Conservation (phyloP, 2,888 invertebrate genomes). For the Apomyelois bistriatella region DNA sequence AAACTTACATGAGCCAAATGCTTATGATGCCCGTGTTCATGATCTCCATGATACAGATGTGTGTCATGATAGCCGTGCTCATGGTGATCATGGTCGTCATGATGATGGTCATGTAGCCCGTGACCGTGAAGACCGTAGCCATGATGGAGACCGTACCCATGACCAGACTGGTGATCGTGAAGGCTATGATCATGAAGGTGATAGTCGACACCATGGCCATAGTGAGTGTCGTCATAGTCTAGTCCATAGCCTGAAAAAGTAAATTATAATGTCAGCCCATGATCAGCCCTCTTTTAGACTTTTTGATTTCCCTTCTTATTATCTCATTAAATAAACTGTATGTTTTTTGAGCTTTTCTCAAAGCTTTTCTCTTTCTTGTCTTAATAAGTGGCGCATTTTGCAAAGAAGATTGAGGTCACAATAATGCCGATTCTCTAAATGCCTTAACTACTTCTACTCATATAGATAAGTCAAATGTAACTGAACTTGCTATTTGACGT, state of each 20-base stretch:
- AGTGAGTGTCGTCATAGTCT: constrained; percentile 58
- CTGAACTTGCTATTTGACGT: no score
- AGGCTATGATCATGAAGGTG: constrained; percentile 27
- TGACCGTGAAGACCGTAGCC: constrained; percentile 12
- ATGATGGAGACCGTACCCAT: neutral
- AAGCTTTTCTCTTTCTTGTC: no score
- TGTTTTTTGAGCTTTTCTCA: no score
- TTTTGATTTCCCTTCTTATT: no score
- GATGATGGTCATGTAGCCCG: constrained; percentile 21
- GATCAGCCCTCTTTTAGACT: no score
- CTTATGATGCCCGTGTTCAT: constrained; percentile 34
- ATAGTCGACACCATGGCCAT: constrained; percentile 49
- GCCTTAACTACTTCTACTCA: no score
- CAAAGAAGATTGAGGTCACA: no score
- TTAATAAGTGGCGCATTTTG: no score
- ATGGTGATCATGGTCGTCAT: constrained; percentile 34
- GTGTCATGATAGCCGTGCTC: constrained; percentile 22
- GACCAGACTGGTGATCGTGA: neutral
- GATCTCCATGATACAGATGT: constrained; percentile 26
- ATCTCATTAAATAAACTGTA: no score
- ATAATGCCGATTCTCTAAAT: no score
- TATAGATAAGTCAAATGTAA: no score
- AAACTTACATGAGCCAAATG: constrained; percentile 59
- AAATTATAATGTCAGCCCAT: no score
- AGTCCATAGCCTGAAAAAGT: constrained; percentile 47